Evolutionary conservation across 1,140 invertebrate species (phyloP), one percentile per base, ranked within the genome.

Genomic region (Drosophila virilis): DNA sequence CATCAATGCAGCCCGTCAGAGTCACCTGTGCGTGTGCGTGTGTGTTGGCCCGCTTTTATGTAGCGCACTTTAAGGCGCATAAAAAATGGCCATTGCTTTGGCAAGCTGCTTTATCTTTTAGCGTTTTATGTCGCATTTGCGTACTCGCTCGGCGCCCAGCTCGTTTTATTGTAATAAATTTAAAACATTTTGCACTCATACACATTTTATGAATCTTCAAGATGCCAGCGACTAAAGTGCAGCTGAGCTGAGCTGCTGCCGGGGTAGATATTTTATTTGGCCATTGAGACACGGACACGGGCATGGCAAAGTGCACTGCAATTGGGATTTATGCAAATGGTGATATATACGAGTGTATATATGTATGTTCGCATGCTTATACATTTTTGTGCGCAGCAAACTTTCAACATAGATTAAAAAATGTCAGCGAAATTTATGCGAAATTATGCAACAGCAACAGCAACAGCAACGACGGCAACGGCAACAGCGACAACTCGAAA

Each of bases 121-220:
- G 84, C 84, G 77, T 88, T 86, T 86, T 88, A 83, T 89, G 84
- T 88, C 84, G 84, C 80, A 89, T 88, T 88, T 88, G 84, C 84
- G 84, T 89, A 83, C 59, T 64, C 67, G 61, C 77, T 73, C 50
- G 59, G 43, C 70, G 68, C 72, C 71, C 80, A 86, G 82, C 77
- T 89, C 80, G 80, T 89, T 77, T 89, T 84, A 90, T 88, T 88
- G 84, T 88, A 88, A 88, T 88, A 88, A 88, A 89, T 88, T 88
- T 88, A 84, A 88, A 89, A 88, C 84, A 88, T 89, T 88, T 88
- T 89, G 84, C 79, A 83, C 84, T 85, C 85, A 88, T 88, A 84
- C 84, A 88, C 80, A 88, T 84, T 88, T 88, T 88, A 88, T 88
- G 83, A 88, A 88, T 82, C 84, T 71, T 88, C 76, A 66, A 77